phyloP scores from a whole-genome alignment of 2,888 invertebrate species.

The Himalopsyche kuldschensis region DNA sequence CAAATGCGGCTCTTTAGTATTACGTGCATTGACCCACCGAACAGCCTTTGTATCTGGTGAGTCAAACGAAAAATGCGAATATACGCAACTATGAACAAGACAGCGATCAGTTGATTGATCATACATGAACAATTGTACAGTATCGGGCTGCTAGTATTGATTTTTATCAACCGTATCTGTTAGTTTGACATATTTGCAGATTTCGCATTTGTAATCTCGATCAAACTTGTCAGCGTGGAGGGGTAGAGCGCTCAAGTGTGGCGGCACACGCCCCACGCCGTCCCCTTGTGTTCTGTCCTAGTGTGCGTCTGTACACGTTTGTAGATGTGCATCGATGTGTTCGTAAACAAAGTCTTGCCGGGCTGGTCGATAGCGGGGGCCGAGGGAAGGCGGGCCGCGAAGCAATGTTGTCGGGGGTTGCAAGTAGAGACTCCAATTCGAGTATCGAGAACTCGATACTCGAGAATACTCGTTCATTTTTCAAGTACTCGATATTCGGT shows the following conservation, averaged over 20 bases:
- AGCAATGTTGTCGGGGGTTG: not conserved
- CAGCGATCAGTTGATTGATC: no score
- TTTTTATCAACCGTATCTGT: no score
- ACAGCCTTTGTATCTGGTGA: no score
- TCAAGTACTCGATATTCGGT: no score
- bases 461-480: no score
- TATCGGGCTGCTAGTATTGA: no score
- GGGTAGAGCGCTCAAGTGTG: not conserved
- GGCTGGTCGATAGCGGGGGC: not conserved
- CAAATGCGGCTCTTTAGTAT: no score
- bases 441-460: no score
- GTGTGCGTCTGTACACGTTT: not conserved
- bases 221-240: not conserved
- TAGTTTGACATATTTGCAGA: not conserved
- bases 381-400: not conserved
- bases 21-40: no score
- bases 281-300: not conserved
- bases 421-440: not conserved
- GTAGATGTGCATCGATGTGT: not conserved
- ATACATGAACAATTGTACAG: no score
- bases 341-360: not conserved
- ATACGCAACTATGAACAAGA: no score
- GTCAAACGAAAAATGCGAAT: no score
- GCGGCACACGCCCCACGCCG: not conserved
- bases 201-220: not conserved